Conservation (phyloP, 1,140 invertebrate genomes). For the Olivierus martensii region DNA sequence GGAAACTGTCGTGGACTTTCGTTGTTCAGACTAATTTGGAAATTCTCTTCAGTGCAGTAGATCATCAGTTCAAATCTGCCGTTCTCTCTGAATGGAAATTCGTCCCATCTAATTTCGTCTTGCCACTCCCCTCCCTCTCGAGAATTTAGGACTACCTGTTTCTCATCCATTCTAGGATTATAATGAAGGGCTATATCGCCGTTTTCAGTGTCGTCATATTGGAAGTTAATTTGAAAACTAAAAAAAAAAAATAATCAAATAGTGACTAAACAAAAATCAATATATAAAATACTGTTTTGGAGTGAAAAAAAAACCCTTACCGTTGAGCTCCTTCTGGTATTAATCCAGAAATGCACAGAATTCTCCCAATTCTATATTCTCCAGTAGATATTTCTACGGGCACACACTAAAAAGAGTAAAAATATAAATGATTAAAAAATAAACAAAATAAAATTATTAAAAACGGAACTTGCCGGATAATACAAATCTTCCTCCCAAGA, state of each 20-base stretch:
- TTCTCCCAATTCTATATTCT: no score
- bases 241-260: background rate
- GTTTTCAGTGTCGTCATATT: background rate
- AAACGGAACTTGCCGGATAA: background rate
- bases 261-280: no score
- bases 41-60: no score
- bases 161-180: constrained; percentile 3
- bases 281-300: no score
- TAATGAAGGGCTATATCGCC: constrained; percentile 5
- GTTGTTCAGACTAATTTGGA: no score
- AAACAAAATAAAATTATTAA: no score
- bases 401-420: no score
- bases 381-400: no score
- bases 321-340: background rate
- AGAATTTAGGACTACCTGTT: constrained; percentile 3
- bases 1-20: no score
- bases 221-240: constrained; percentile 7
- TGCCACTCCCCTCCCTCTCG: constrained; percentile 3
- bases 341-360: constrained; percentile 4
- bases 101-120: constrained; percentile 1
- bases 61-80: no score
- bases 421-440: constrained; percentile 1
- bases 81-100: no score
- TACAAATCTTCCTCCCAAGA: background rate
- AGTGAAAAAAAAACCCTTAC: constrained; percentile 2